Conservation (phyloP, 2,888 invertebrate species). For the Idaea aversata region DNA sequence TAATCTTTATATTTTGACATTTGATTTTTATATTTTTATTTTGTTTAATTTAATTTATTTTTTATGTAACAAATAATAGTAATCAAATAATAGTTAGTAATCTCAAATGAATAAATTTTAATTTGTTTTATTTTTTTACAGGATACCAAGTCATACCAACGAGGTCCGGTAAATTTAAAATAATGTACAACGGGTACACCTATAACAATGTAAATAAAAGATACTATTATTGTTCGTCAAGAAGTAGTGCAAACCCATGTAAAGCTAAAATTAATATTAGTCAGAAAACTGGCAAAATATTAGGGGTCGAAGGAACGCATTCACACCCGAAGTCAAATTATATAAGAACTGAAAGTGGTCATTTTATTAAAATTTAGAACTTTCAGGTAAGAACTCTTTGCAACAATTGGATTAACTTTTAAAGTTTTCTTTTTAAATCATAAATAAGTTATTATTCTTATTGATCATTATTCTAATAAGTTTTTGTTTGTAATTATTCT, state of each 20-base stretch:
- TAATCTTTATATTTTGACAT: too few species aligned
- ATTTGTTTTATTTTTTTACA: not conserved
- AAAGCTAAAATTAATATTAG: not conserved
- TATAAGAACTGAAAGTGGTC: not conserved
- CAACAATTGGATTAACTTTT: too few species aligned
- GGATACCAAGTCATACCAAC: not conserved
- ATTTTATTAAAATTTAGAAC: not conserved
- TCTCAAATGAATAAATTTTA: too few species aligned
- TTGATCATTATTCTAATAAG: too few species aligned
- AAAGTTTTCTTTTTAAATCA: too few species aligned
- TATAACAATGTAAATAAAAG: slow-evolving; percentile 33
- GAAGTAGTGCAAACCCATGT: not conserved
- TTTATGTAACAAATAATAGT: too few species aligned
- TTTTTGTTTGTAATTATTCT: too few species aligned
- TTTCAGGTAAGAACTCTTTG: not conserved
- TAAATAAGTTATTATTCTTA: too few species aligned
- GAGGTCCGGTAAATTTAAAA: not conserved
- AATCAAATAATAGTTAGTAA: too few species aligned
- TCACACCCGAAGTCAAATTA: not conserved
- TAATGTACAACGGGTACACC: slow-evolving; percentile 27
- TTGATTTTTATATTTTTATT: too few species aligned
- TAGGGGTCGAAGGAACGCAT: not conserved
- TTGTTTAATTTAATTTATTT: too few species aligned
- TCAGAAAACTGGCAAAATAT: not conserved
- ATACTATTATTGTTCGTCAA: slow-evolving; percentile 37